These are phyloP conservation scores for Salpingus planirostris DNA, from an alignment of 2,888 invertebrate species.

Conservation along the genomic window DNA sequence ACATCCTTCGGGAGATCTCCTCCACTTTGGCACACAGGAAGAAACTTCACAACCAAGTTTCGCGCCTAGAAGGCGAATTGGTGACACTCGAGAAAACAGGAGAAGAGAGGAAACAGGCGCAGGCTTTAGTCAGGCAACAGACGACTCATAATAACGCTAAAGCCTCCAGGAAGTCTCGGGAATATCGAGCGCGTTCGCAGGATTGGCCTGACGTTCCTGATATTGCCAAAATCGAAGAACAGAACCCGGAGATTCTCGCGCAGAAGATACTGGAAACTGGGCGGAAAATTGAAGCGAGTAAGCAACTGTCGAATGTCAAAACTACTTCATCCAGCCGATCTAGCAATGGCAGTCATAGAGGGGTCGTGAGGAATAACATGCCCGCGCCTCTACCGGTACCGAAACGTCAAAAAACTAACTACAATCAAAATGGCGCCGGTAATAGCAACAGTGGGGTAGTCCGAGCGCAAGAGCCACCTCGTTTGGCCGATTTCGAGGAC, in stretches of 20 bases:
- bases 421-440: constrained; percentile 16
- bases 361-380: constrained; percentile 33
- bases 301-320: constrained; percentile 43
- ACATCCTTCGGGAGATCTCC: constrained; percentile 78
- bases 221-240: constrained; percentile 83
- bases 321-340: constrained; percentile 18
- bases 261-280: constrained; percentile 86
- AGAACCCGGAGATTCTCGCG: constrained; percentile 82
- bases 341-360: constrained; percentile 19
- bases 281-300: constrained; percentile 79
- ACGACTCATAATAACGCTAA: constrained; percentile 30
- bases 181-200: constrained; percentile 71
- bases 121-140: constrained; percentile 28
- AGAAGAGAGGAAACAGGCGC: constrained; percentile 51
- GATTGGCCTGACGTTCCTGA: constrained; percentile 91
- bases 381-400: constrained; percentile 33
- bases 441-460: constrained; percentile 7
- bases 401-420: constrained; percentile 34
- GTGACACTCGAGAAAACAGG: constrained; percentile 62
- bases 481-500: constrained; percentile 83
- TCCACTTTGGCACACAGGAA: constrained; percentile 76
- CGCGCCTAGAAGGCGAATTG: constrained; percentile 71
- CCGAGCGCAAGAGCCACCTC: constrained; percentile 65
- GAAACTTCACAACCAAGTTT: constrained; percentile 71
- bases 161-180: constrained; percentile 53